These are phyloP conservation scores for Aplodontia rufa DNA, from an alignment of 2,113 vertebrate genomes.

Conservation along the genomic window DNA sequence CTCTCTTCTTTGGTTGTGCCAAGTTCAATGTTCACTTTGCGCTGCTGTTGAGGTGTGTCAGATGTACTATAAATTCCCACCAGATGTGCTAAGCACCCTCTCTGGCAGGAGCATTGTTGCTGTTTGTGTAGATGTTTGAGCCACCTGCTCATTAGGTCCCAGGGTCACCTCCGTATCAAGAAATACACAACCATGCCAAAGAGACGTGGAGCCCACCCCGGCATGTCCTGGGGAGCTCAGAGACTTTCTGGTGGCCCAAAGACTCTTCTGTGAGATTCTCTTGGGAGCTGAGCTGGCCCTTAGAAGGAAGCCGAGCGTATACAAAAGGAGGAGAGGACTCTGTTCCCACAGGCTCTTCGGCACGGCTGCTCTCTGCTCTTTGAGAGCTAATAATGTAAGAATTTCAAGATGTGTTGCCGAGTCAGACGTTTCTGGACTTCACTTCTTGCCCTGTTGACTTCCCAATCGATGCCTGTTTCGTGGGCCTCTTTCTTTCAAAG, in stretches of 20 bases:
- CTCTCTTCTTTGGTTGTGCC: neutral
- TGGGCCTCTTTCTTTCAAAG: too few species aligned
- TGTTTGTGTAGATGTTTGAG: neutral
- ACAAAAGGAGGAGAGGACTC: accelerated
- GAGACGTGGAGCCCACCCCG: neutral
- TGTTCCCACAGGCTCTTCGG: accelerated
- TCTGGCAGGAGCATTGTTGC: neutral
- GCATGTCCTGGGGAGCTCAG: accelerated
- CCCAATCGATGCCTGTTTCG: neutral
- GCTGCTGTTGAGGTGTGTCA: accelerated
- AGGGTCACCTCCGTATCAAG: neutral
- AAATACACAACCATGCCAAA: neutral
- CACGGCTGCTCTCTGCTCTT: neutral
- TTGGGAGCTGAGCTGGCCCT: neutral
- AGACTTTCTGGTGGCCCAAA: neutral
- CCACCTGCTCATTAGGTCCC: neutral
- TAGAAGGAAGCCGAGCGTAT: neutral
- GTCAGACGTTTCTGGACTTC: neutral
- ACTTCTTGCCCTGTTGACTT: neutral
- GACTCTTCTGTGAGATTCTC: neutral
- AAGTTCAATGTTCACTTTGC: neutral
- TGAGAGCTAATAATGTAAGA: neutral
- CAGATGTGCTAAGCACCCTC: neutral
- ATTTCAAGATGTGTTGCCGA: neutral
- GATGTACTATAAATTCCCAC: neutral